phyloP scores from a whole-genome alignment of 1,140 invertebrate genomes.

The Coptotermes formosanus region DNA sequence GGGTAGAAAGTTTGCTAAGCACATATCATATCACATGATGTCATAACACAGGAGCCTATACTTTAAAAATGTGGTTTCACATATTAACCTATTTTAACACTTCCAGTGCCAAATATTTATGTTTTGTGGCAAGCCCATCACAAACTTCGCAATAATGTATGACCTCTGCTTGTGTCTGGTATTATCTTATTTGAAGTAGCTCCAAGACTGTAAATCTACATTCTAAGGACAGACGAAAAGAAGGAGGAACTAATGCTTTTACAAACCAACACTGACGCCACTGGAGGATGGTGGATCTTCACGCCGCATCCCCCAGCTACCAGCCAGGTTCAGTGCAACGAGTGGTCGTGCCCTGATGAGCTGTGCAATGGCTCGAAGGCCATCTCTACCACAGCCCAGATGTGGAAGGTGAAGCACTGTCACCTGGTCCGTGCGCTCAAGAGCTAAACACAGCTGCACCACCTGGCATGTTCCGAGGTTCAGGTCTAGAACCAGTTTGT shows the following conservation, averaged over 20 bases:
- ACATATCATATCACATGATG: no score
- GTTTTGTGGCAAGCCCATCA: no score
- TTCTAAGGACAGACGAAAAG: background rate
- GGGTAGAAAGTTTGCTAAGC: no score
- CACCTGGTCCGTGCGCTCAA: constrained; percentile 51
- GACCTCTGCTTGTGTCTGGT: no score
- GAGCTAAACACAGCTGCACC: constrained; percentile 49
- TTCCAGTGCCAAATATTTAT: no score
- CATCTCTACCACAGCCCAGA: constrained; percentile 55
- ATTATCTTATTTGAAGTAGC: no score
- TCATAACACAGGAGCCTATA: no score
- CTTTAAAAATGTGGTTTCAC: no score
- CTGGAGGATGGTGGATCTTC: constrained; percentile 51
- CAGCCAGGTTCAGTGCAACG: constrained; percentile 53
- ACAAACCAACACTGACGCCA: constrained; percentile 52
- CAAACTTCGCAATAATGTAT: no score
- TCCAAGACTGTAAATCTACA: no score
- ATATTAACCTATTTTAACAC: no score
- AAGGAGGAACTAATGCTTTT: background rate
- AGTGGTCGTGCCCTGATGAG: constrained; percentile 51
- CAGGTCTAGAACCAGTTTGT: constrained; percentile 54
- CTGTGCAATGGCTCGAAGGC: constrained; percentile 50
- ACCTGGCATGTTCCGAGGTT: constrained; percentile 54
- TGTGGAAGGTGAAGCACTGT: constrained; percentile 57
- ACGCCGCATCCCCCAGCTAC: constrained; percentile 52